These are phyloP conservation scores for Eolophus roseicapilla DNA, from an alignment of 2,113 vertebrate genomes.

Conservation along the genomic window DNA sequence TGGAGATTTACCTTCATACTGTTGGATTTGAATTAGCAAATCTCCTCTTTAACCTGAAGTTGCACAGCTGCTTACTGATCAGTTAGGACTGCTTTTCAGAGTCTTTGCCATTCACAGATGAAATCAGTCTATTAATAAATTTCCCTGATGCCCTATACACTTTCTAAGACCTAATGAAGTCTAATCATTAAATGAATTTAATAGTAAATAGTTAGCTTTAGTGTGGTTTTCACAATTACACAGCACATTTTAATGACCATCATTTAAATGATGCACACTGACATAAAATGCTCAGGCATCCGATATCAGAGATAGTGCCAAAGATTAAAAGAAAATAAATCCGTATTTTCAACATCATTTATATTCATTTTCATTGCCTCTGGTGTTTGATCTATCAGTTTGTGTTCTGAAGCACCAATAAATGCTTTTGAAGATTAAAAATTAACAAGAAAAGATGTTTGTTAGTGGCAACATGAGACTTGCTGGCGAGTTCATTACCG, in stretches of 20 bases:
- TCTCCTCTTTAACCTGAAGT: background rate
- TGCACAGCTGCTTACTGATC: background rate
- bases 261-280: background rate
- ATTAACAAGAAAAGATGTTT: background rate
- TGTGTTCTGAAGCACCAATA: slow-evolving; percentile 10
- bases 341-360: slow-evolving; percentile 22
- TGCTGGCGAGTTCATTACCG: background rate
- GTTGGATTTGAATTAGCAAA: background rate
- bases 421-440: slow-evolving; percentile 49
- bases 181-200: background rate
- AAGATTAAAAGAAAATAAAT: slow-evolving; percentile 34
- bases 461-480: background rate
- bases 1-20: background rate
- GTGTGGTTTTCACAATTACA: background rate
- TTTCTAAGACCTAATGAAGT: background rate
- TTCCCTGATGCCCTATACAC: background rate
- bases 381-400: slow-evolving; percentile 66
- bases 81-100: background rate
- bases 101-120: background rate
- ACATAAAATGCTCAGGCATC: background rate
- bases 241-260: background rate
- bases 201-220: background rate
- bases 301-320: background rate
- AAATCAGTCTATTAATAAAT: background rate
- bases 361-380: slow-evolving; percentile 38